Evolutionary conservation across 2,797 vertebrate species (phyloP), one percentile per base, ranked within the genome.

Genomic region (Erpetoichthys calabaricus): DNA sequence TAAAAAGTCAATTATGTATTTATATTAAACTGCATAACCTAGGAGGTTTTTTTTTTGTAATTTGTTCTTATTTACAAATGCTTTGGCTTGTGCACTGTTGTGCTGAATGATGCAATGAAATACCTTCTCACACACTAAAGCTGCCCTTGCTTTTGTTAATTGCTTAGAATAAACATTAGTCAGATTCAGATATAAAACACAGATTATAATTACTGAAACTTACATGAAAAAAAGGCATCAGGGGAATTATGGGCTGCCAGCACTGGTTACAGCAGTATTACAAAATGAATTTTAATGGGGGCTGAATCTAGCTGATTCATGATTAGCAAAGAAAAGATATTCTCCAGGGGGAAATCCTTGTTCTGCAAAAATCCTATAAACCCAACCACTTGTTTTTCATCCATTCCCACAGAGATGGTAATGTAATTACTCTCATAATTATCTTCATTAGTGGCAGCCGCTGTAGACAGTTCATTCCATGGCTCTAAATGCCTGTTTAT

Each of bases 401-500:
- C 89, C 91, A 92, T 97, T 95, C 91, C 91, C 93, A 92, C 85
- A 88, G 92, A 94, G 92, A 91, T 88, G 83, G 90, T 94, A 94
- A 97, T 91, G 86, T 91, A 91, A 95, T 95, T 95, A 94, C 89
- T 82, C 84, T 81, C 81, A 76, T 94, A 97, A 97, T 97, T 95
- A 94, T 91, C 86, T 89, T 96, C 90, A 97, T 97, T 95, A 92
- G 90, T 85, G 86, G 85, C 83, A 90, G 90, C 89, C 91, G 91
- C 92, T 94, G 91, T 89, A 86, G 86, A 80, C 80, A 80, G 82
- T 79, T 80, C 75, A 84, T 86, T 85, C 81, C 81, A 79, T 69
- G 69, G 75, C 79, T 83, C 73, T 57, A 59, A 63, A 72, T 78
- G 80, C 80, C 83, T 84, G 75, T 80, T 84, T 82, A 72, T 79